phyloP scores from a whole-genome alignment of 2,113 vertebrate species.

The Pungitius pungitius region DNA sequence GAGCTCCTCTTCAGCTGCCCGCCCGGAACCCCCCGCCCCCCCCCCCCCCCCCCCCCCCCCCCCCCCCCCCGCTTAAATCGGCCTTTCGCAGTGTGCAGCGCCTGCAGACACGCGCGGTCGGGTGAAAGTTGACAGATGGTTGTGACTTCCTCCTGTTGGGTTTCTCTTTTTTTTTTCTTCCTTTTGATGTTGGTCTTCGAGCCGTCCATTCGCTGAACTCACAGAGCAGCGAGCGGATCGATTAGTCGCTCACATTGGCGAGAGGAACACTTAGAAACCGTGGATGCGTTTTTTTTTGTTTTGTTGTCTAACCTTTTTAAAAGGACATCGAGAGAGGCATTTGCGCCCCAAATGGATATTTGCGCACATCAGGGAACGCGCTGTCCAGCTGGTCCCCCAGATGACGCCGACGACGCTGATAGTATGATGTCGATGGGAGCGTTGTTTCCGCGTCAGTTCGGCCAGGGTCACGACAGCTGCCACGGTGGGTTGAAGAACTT shows the following conservation, averaged over 20 bases:
- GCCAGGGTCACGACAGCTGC: conserved; percentile 87
- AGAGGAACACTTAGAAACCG: conserved; percentile 14
- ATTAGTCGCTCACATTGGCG: conserved; percentile 26
- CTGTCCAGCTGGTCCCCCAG: conserved; percentile 1
- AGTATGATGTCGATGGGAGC: background rate
- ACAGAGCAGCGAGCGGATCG: conserved; percentile 50
- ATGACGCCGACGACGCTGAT: background rate
- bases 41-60: no score
- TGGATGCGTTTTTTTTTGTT: conserved; percentile 11
- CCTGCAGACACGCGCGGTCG: conserved; percentile 19
- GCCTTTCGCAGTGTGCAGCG: conserved; percentile 3
- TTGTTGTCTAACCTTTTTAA: background rate
- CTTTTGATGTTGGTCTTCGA: conserved; percentile 1
- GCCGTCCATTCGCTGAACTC: conserved; percentile 49
- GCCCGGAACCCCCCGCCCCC: no score
- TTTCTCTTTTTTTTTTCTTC: background rate
- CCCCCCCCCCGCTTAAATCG: background rate
- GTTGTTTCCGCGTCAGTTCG: conserved; percentile 2
- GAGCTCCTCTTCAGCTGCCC: conserved; percentile 21
- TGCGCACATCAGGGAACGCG: conserved; percentile 11
- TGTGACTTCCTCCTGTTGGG: conserved; percentile 14
- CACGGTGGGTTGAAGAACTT: conserved; percentile 94
- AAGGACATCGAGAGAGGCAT: background rate
- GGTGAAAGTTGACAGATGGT: conserved; percentile 12
- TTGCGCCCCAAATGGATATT: conserved; percentile 12